These are phyloP conservation scores for Chamaea fasciata DNA, from an alignment of 2,113 vertebrate species.

Conservation along the genomic window DNA sequence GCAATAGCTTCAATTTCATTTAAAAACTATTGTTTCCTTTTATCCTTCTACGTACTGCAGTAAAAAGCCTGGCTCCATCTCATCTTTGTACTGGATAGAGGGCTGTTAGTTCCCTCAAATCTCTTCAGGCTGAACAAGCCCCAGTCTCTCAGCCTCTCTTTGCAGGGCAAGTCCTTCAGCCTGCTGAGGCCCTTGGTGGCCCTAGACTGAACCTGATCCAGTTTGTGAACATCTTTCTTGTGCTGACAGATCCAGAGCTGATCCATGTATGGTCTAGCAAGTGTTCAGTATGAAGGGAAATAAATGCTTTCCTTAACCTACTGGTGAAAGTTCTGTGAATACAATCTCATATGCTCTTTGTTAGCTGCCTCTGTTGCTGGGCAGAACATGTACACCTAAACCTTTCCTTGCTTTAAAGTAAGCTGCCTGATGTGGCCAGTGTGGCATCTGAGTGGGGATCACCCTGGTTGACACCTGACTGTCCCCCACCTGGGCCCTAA, in stretches of 20 bases:
- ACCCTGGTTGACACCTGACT: background rate
- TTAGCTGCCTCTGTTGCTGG: background rate
- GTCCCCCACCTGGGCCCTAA: background rate
- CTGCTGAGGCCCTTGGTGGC: background rate
- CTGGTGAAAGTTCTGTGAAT: background rate
- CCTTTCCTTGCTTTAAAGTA: background rate
- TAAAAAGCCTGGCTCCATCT: background rate
- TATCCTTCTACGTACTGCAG: background rate
- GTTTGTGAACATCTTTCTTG: background rate
- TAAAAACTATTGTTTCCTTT: background rate
- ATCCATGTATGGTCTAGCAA: background rate
- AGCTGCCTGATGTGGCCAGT: background rate
- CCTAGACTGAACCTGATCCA: background rate
- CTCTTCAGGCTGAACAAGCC: background rate
- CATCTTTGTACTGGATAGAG: background rate
- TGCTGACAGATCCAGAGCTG: background rate
- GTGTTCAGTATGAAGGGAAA: background rate
- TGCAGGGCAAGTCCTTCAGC: background rate
- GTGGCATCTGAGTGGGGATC: background rate
- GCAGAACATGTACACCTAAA: background rate
- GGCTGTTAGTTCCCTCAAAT: background rate
- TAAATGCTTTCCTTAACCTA: background rate
- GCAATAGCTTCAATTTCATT: background rate
- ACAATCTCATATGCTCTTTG: background rate
- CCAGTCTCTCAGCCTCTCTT: background rate